Base-by-base conservation (phyloP, 2,888 invertebrate genomes). In the Byasa hedistus region DNA sequence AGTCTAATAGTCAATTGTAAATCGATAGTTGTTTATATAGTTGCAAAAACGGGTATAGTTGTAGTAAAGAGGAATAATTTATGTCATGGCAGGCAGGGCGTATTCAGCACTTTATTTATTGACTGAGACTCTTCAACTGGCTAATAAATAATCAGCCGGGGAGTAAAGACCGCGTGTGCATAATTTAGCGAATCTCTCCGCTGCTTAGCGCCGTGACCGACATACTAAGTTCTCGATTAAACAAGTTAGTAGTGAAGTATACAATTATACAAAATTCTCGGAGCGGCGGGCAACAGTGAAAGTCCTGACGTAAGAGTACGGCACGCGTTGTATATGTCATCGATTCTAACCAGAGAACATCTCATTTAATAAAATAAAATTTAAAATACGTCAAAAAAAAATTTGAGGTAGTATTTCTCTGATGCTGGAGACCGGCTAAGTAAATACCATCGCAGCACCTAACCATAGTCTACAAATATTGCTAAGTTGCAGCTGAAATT, bases 271-370 rank as follows among this genome's bases (percentile, higher is more conserved):
- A 57, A 73, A 80, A 80, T 82, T 81, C 80, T 73, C 77, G 70
- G 77, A 79, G 80, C 58, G 54, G 71, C 69, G 71, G 73, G 75
- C 75, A 78, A 73, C 71, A 82, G 86, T 82, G 86, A 86, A 86
- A 86, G 86, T 82, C 61, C 73, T 75, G 74, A 76, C 74, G 78
- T 77, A 77, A 79, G 70, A 70, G 60, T 52, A 23, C n/a, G n/a
- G 23, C 66, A 68, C 71, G 68, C 69, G 71, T 68, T 71, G 71
- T 74, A 74, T 65, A 68, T 70, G 32, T 61, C 65, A 64, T 62
- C 65, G 68, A 58, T 32, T 66, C 58, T 23, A 48, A 63, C 32
- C 36, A 15, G 10, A 21, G 10, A 52, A 19, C 21, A 21, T 52
- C 57, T 32, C 52, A 10, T 22, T 21, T 44, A 57, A n/a, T 36